Base-by-base conservation (phyloP, 30 jellyfish, hydroid and myxozoan species). In the Morbakka virulenta region DNA sequence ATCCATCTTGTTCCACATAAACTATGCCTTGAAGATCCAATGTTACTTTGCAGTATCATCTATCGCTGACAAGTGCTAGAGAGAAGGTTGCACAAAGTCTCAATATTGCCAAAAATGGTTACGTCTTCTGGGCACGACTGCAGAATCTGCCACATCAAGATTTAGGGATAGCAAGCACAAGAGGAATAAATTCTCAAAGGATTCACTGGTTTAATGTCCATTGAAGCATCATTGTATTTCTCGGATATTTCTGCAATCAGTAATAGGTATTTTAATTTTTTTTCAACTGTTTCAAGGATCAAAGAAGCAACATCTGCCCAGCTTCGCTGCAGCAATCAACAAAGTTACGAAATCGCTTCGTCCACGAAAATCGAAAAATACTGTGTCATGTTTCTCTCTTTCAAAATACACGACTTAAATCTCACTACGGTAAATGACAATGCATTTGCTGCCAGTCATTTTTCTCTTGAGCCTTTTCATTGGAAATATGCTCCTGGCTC, bases 251-350 rank as follows among this genome's bases (percentile, higher is more conserved):
- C 27, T 29, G 67, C 67, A n/a, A n/a, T n/a, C n/a, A n/a, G 77
- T 31, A 69, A 67, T 30, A 80, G 50, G 24, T 77, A 69, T 31
- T 57, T 75, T 13, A 34, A 77, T 57, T 30, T 50, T 67, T 57
- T 32, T 62, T 75, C 28, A 69, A 75, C 69, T n/a, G 78, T 75
- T 49, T 75, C 78, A 68, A 75, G 77, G 47, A 75, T 75, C 77
- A 75, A 3, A 28, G 77, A 75, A 32, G 78, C 87, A 3, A 77
- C 66, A 63, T 63, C 81, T n/a, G 66, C 13, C 81, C 88, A 22
- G 78, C 63, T 25, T 75, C 63, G 49, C 63, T 75, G 27, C 87
- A 75, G 87, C 87, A 75, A 32, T 75, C 69, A 25, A 77, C 80
- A 62, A 77, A 77, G 52, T 28, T 49, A 28, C 52, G 2, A 52